Evolutionary conservation across 2,888 invertebrate species (phyloP).

Genomic region (Carcina quercana): DNA sequence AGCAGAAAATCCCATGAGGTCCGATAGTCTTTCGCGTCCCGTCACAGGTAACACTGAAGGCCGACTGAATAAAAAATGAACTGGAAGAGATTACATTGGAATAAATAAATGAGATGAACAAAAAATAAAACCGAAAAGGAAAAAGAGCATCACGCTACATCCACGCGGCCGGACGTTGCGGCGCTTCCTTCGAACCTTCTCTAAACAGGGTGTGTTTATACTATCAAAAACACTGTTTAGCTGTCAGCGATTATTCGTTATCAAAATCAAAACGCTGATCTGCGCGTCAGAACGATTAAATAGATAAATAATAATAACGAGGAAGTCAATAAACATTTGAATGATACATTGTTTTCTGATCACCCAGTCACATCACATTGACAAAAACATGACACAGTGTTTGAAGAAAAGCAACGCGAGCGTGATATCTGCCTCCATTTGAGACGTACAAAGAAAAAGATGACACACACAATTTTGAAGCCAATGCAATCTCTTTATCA

Average conservation of each 20-base stretch:
- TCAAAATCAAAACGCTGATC: too few species aligned
- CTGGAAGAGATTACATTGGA: constrained; percentile 75
- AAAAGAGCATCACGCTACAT: constrained; percentile 70
- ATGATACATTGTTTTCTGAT: constrained; percentile 21
- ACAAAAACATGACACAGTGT: constrained; percentile 35
- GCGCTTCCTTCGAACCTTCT: constrained; percentile 67
- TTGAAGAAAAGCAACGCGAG: constrained; percentile 27
- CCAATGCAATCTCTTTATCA: constrained; percentile 15
- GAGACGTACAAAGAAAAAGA: constrained; percentile 40
- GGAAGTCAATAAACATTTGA: constrained; percentile 11
- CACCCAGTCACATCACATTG: constrained; percentile 16
- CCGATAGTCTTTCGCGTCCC: constrained; percentile 54
- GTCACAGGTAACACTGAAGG: constrained; percentile 72
- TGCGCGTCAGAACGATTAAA: background rate
- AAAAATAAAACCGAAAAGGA: constrained; percentile 67
- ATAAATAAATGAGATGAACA: constrained; percentile 76
- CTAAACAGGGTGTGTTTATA: constrained; percentile 59
- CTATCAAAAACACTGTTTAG: too few species aligned
- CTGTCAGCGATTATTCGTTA: too few species aligned
- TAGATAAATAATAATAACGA: constrained; percentile 1
- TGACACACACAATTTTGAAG: constrained; percentile 40
- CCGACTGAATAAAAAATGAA: constrained; percentile 74
- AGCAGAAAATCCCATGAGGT: constrained; percentile 25
- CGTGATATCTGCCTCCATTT: constrained; percentile 37
- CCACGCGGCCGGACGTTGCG: constrained; percentile 74